These are phyloP conservation scores for Podarcis cretensis DNA, from an alignment of 2,113 vertebrate genomes.

Conservation along the genomic window DNA sequence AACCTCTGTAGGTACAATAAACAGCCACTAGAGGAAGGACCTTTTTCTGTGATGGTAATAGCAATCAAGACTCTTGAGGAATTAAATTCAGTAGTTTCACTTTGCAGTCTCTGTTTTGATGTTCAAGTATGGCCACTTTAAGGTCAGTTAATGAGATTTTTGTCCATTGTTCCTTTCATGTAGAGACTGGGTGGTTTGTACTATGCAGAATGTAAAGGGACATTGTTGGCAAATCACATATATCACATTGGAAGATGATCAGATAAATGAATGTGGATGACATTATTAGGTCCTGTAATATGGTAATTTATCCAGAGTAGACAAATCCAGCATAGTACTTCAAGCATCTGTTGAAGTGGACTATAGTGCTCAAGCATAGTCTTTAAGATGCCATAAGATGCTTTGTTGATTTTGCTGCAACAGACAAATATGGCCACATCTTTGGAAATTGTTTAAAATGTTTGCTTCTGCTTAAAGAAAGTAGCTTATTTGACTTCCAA, in stretches of 20 bases:
- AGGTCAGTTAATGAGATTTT: background rate
- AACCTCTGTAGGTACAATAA: no score
- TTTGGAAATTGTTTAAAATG: background rate
- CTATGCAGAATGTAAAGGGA: background rate
- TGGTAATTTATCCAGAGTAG: background rate
- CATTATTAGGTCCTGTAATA: background rate
- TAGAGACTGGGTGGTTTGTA: background rate
- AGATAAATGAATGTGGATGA: background rate
- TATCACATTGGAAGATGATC: background rate
- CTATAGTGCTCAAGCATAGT: background rate
- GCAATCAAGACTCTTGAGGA: no score
- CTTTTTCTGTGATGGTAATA: no score
- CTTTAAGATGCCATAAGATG: background rate
- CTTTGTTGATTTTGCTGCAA: background rate
- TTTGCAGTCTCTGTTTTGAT: no score
- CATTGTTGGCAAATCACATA: background rate
- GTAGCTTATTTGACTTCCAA: constrained; percentile 66
- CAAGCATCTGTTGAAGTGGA: background rate
- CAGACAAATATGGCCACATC: background rate
- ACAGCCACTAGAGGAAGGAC: no score
- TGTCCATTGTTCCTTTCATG: background rate
- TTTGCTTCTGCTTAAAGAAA: constrained; percentile 62
- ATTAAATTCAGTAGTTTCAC: no score
- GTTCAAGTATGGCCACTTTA: no score
- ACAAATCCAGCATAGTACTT: background rate